phyloP scores from a whole-genome alignment of 1,140 invertebrate genomes.

The Telenomus remus region DNA sequence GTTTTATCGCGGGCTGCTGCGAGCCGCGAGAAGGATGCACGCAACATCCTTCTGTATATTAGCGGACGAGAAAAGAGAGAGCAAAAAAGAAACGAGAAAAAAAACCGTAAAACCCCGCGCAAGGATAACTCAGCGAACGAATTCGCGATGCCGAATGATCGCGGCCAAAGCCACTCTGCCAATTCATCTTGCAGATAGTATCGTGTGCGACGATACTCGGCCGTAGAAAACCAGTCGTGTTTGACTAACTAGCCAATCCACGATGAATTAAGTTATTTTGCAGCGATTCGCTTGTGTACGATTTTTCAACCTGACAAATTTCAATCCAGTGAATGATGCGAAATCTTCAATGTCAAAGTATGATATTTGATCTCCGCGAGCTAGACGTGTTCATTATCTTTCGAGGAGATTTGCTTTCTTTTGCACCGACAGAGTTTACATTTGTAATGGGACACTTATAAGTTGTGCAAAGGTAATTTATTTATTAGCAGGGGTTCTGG shows the following conservation, averaged over 20 bases:
- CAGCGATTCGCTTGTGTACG: conserved; percentile 20
- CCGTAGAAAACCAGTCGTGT: conserved; percentile 42
- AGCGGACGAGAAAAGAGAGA: conserved; percentile 20
- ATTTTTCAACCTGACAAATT: not conserved
- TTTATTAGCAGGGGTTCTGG: no score
- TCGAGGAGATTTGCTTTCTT: no score
- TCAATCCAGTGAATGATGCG: no score
- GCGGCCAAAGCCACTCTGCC: conserved; percentile 36
- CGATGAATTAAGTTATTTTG: conserved; percentile 62
- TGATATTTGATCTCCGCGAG: no score
- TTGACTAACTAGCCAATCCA: conserved; percentile 57
- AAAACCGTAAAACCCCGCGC: conserved; percentile 8
- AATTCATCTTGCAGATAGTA: conserved; percentile 65
- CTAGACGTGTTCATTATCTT: no score
- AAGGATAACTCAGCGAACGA: conserved; percentile 23
- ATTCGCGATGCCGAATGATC: conserved; percentile 20
- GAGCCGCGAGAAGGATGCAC: conserved; percentile 35
- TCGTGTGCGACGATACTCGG: conserved; percentile 58
- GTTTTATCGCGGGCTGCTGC: conserved; percentile 40
- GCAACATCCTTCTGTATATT: conserved; percentile 43
- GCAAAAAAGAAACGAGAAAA: conserved; percentile 25
- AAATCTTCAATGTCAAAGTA: no score
- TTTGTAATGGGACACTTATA: no score
- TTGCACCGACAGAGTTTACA: no score
- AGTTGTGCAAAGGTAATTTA: no score